Evolutionary conservation across 2,797 vertebrate genomes (phyloP), one percentile per base, ranked within the genome.

Genomic region (Enteromius paludinosus): DNA sequence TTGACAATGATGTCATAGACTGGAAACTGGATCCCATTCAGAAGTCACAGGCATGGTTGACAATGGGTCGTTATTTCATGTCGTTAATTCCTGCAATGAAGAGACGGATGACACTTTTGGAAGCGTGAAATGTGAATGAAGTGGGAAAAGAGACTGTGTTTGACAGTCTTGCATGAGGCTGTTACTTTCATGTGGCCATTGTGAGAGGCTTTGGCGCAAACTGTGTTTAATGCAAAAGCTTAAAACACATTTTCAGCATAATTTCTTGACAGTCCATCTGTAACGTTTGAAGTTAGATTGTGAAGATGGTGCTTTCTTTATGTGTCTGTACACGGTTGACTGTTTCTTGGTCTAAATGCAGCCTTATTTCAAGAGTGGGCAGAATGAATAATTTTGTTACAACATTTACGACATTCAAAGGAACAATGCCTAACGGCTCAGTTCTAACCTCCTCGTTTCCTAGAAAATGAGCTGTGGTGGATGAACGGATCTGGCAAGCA

Each of bases 1-100:
- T 84, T 89, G 69, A 84, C 79, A 82, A 54, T 87, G 85, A 88
- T 84, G 87, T 86, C 88, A 89, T 86, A 79, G 83, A 78, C 86
- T 82, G 30, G 41, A 86, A 78, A 80, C 83, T 41, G 79, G 74
- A 75, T 74, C 62, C 71, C 62, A 76, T 86, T 85, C 77, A 84
- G 83, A 47, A 87, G 79, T 80, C 81, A 76, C 79, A 79, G 71
- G 82, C 69, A 76, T 35, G 45, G 76, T 74, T 83, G 86, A 87
- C 86, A 87, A 88, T 85, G 85, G 83, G 85, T 83, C 83, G 83
- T 85, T 85, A 87, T 85, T 87, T 86, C 81, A 33, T 69, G 41
- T 72, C 66, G 82, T 87, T 87, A 86, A 87, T 86, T 86, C 75
- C 76, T 73, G 78, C 78, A 72, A 80, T 88, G 85, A 88, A 87